These are phyloP conservation scores for Morpho helenor DNA, from an alignment of 2,888 invertebrate species.

Conservation along the genomic window DNA sequence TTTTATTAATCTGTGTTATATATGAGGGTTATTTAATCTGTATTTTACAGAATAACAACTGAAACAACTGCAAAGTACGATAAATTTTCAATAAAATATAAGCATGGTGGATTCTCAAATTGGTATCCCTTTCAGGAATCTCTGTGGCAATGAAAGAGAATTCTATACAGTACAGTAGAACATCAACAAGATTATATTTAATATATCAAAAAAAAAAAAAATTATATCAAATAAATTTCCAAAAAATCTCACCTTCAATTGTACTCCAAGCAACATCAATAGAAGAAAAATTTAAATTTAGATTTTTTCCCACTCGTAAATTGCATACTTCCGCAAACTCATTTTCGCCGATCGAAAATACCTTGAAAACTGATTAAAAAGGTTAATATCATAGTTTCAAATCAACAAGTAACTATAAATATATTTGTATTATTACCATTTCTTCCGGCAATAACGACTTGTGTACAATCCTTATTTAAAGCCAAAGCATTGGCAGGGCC, in stretches of 20 bases:
- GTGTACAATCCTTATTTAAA: conserved; percentile 91
- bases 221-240: not conserved
- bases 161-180: no score
- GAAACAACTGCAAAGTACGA: no score
- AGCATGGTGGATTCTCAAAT: no score
- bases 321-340: conserved; percentile 94
- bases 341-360: conserved; percentile 91
- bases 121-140: no score
- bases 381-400: not conserved
- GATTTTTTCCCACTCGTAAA: conserved; percentile 93
- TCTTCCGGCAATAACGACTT: conserved; percentile 96
- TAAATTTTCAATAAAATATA: no score
- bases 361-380: conserved; percentile 89
- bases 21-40: no score
- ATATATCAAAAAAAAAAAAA: not conserved
- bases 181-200: no score
- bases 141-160: no score
- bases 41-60: no score
- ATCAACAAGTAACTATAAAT: not conserved
- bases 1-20: no score
- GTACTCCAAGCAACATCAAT: conserved; percentile 98
- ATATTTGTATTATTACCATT: conserved; percentile 81
- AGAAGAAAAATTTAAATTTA: conserved; percentile 95
- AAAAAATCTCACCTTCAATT: conserved; percentile 83
- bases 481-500: conserved; percentile 96